Percentiles rank a stretch among this genome's conserved stretches.
Conservation (phyloP, 1,140 invertebrate species). For the Neotoxoptera formosana region DNA sequence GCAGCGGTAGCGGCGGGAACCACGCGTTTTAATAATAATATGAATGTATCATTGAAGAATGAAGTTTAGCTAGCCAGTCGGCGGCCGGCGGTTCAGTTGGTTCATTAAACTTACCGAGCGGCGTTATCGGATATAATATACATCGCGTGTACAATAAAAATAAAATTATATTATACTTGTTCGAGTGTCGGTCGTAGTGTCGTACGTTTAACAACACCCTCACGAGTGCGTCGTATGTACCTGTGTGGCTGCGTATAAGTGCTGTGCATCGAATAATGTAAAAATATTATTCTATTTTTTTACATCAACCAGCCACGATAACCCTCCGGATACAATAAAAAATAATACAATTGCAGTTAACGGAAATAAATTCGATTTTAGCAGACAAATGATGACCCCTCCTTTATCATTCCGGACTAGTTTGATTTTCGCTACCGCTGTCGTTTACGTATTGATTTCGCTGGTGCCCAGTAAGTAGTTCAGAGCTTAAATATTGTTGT, state of each 20-base stretch:
- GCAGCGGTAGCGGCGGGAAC: background rate
- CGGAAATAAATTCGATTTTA: background rate
- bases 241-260: background rate
- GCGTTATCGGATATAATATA: background rate
- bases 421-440: background rate
- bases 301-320: background rate
- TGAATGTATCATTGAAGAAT: constrained; percentile 8
- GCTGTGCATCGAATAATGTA: background rate
- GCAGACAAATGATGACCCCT: background rate
- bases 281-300: constrained; percentile 11
- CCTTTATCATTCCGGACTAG: background rate
- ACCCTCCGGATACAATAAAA: background rate
- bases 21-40: background rate
- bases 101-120: constrained; percentile 12
- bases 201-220: background rate
- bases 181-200: background rate
- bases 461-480: constrained; percentile 11
- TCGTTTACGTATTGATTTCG: background rate
- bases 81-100: background rate
- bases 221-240: background rate
- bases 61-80: background rate
- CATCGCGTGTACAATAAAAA: background rate
- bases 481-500: background rate
- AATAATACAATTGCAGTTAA: background rate
- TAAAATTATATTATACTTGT: background rate